phyloP scores from a whole-genome alignment of 2,888 invertebrate genomes.

The Dendrolimus houi region DNA sequence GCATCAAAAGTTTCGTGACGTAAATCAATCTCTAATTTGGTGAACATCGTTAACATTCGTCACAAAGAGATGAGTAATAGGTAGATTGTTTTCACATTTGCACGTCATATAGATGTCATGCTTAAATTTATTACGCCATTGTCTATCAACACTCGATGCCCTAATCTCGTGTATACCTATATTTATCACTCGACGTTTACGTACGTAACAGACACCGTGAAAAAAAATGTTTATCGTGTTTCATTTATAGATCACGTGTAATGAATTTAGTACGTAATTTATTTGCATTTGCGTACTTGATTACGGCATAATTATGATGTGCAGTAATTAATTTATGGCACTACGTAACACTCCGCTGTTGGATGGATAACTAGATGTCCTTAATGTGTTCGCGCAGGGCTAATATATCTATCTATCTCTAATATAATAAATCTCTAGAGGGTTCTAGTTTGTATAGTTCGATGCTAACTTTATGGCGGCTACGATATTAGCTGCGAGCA shows the following conservation, averaged over 20 bases:
- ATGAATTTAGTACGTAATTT: conserved; percentile 44
- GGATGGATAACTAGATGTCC: too few species aligned
- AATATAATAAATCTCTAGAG: too few species aligned
- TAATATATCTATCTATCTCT: too few species aligned
- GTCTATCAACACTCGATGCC: conserved; percentile 43
- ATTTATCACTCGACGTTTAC: conserved; percentile 55
- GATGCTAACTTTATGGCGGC: too few species aligned
- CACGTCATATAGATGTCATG: conserved; percentile 45
- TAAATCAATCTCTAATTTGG: neutral
- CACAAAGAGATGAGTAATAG: neutral
- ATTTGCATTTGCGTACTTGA: conserved; percentile 33
- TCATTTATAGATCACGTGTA: conserved; percentile 52
- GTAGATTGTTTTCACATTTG: neutral
- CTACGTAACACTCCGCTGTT: conserved; percentile 15
- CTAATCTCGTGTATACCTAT: conserved; percentile 46
- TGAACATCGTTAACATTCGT: neutral
- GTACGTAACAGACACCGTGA: conserved; percentile 36
- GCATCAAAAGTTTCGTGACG: neutral
- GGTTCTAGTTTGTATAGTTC: too few species aligned
- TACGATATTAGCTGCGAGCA: too few species aligned
- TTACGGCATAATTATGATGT: conserved; percentile 10
- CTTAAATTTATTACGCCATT: conserved; percentile 49
- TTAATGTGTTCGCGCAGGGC: too few species aligned
- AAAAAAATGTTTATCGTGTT: conserved; percentile 43
- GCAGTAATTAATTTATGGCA: conserved; percentile 6